Conservation (phyloP, 2,797 vertebrate species). For the Delichon dasypus region DNA sequence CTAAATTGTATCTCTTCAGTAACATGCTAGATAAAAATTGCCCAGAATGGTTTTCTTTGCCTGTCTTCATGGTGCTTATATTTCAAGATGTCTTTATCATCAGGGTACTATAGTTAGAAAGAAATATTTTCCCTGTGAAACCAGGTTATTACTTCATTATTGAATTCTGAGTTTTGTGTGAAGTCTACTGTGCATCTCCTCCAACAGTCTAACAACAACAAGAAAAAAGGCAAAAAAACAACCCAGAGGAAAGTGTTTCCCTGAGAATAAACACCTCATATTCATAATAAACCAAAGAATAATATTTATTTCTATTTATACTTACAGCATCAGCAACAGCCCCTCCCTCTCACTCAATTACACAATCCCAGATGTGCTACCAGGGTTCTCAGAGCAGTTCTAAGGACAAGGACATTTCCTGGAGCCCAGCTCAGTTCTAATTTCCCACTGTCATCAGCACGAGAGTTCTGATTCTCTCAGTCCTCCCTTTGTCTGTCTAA, state of each 20-base stretch:
- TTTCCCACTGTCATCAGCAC: too few species aligned
- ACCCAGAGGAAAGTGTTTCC: background rate
- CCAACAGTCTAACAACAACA: background rate
- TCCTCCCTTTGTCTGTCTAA: background rate
- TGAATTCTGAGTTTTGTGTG: background rate
- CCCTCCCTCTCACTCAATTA: background rate
- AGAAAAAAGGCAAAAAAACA: background rate
- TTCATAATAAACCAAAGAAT: background rate
- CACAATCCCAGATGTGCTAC: background rate
- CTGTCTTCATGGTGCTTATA: background rate
- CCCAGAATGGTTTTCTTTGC: background rate
- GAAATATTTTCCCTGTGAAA: background rate
- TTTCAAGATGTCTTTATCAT: background rate
- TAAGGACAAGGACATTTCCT: background rate
- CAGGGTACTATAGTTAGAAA: background rate
- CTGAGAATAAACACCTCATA: background rate
- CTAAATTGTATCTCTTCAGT: constrained; percentile 42
- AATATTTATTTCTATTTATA: background rate
- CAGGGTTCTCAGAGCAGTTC: background rate
- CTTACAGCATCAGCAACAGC: background rate
- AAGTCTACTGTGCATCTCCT: background rate
- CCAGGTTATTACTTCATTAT: background rate
- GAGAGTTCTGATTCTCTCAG: rapidly evolving
- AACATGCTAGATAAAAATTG: background rate
- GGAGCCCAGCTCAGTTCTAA: too few species aligned